A percentile compares a stretch with the other conserved stretches of the same genome.
Conservation (phyloP, 2,888 invertebrate genomes). For the Meganola albula region DNA sequence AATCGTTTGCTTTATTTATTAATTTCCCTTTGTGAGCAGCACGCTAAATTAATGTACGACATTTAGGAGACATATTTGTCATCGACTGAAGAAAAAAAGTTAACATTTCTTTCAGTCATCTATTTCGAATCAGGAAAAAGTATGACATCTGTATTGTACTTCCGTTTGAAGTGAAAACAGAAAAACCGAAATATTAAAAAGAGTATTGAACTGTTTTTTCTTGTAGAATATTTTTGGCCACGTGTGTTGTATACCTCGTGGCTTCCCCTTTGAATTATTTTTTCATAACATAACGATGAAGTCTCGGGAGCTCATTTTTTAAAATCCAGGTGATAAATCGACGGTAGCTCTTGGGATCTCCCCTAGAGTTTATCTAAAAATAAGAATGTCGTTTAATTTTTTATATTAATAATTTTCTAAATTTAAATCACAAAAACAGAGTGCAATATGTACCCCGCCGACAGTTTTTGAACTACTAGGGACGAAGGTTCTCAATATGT, state of each 20-base stretch:
- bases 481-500: too few relatives aligned
- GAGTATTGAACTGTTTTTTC: too few relatives aligned
- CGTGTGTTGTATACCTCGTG: slow-evolving; percentile 8
- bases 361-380: slow-evolving; percentile 45
- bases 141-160: slow-evolving; percentile 44
- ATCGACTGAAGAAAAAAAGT: slow-evolving; percentile 36
- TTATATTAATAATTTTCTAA: slow-evolving; percentile 37
- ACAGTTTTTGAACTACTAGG: too few relatives aligned
- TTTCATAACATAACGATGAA: slow-evolving; percentile 27
- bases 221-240: slow-evolving; percentile 27
- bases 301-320: slow-evolving; percentile 46
- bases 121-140: slow-evolving; percentile 40
- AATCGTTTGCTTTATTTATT: slow-evolving; percentile 50
- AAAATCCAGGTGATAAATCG: slow-evolving; percentile 61
- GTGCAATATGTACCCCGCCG: too few relatives aligned
- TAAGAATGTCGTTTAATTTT: slow-evolving; percentile 35
- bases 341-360: slow-evolving; percentile 41
- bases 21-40: slow-evolving; percentile 43
- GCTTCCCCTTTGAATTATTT: slow-evolving; percentile 14
- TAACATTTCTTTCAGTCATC: slow-evolving; percentile 30
- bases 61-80: slow-evolving; percentile 41
- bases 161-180: slow-evolving; percentile 46
- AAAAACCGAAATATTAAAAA: slow-evolving; percentile 35
- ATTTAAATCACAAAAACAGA: slow-evolving; percentile 22
- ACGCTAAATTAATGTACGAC: slow-evolving; percentile 43